Conservation (phyloP, 2,888 invertebrate species). For the Mimumesa dahlbomi region DNA sequence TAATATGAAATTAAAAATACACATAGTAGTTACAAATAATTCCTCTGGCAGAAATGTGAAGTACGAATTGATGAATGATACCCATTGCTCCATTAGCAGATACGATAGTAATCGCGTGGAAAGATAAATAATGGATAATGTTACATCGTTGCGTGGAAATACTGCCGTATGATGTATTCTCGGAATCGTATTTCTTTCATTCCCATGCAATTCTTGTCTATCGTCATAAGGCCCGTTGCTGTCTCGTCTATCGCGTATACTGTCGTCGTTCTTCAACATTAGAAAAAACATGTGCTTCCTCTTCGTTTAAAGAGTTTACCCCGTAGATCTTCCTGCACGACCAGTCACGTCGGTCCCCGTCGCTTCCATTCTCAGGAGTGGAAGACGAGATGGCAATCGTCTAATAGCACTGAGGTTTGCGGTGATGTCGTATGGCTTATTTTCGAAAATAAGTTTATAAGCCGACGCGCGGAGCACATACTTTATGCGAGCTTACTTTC, state of each 20-base stretch:
- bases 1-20: no score
- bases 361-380: conserved; percentile 40
- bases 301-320: conserved; percentile 33
- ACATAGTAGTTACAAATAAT: no score
- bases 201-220: not conserved
- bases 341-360: conserved; percentile 20
- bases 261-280: conserved; percentile 19
- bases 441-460: no score
- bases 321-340: conserved; percentile 48
- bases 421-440: conserved; percentile 15
- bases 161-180: not conserved
- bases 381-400: conserved; percentile 21
- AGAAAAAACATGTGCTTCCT: conserved; percentile 38
- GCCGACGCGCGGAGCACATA: no score
- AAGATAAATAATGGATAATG: no score
- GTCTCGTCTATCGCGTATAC: conserved; percentile 6
- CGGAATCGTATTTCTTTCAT: not conserved
- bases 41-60: no score
- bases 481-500: no score
- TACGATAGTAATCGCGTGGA: no score
- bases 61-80: no score
- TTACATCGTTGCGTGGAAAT: conserved; percentile 13
- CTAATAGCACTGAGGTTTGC: conserved; percentile 28
- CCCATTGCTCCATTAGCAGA: no score
- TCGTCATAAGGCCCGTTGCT: not conserved